A percentile compares a stretch with the other conserved stretches of the same genome.
phyloP scores from a whole-genome alignment of 1,140 invertebrate species.

The Reticulitermes speratus region DNA sequence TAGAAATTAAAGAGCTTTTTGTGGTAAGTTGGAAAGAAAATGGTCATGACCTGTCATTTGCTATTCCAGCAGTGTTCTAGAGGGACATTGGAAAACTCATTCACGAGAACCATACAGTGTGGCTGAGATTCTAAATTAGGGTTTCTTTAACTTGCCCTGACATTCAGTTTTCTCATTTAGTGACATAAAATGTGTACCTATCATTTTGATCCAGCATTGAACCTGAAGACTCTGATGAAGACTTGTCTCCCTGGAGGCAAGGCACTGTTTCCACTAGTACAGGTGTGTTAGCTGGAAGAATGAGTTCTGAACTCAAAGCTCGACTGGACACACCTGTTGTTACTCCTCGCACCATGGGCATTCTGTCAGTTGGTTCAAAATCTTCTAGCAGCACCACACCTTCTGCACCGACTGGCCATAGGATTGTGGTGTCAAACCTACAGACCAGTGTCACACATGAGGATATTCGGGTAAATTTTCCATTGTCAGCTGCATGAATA shows the following conservation, averaged over 20 bases:
- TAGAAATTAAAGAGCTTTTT: too few species aligned
- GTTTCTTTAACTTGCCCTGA: too few species aligned
- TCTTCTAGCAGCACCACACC: conserved; percentile 50
- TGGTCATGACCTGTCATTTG: too few species aligned
- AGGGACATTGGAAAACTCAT: too few species aligned
- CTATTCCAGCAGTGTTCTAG: too few species aligned
- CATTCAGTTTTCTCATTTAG: too few species aligned
- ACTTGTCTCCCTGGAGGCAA: conserved; percentile 23
- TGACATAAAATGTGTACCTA: too few species aligned
- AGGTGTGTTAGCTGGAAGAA: conserved; percentile 22
- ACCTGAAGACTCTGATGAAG: conserved; percentile 28
- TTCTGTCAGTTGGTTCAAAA: conserved; percentile 19
- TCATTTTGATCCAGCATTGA: conserved; percentile 8
- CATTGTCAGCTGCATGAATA: too few species aligned
- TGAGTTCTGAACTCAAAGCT: conserved; percentile 39
- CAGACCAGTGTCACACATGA: conserved; percentile 80
- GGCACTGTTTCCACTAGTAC: not conserved
- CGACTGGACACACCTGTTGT: conserved; percentile 35
- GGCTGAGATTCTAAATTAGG: too few species aligned
- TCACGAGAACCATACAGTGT: too few species aligned
- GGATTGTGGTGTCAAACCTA: conserved; percentile 85
- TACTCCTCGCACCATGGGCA: conserved; percentile 25
- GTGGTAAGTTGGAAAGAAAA: too few species aligned
- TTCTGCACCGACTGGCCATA: conserved; percentile 59
- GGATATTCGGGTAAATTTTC: conserved; percentile 72